Base-by-base conservation (phyloP, 2,113 vertebrate genomes). In the Nannospalax galili region DNA sequence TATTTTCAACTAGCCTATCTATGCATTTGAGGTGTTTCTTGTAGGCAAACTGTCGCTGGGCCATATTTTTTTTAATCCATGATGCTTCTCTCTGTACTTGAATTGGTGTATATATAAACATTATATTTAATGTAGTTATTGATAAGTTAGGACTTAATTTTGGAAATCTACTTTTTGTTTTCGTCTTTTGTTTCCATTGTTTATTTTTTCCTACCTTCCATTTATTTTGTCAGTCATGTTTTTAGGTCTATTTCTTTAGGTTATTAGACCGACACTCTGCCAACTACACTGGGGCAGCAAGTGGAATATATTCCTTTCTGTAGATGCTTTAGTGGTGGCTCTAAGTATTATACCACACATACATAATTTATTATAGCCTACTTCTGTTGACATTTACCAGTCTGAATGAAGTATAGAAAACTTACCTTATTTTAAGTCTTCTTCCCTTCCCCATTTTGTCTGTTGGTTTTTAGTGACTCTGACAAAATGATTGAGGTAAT, bases 1-100 rank as follows among this genome's bases (percentile, higher is more conserved):
- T 82, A 20, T 64, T 77, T 77, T 85, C 52, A 86, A 60, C 22
- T 67, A 32, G 91, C 3, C 4, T 48, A 8, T 72, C 84, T 78
- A 75, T 81, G 67, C 74, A 45, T 75, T 86, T 86, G 78, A 94
- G 35, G 24, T 48, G 14, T 95, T 77, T 91, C 52, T 87, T 75
- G 3, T 52, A 91, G 69, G 42, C 42, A 48, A 16, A 35, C 42
- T 48, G 17, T 62, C 86, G 69, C 37, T 37, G 14, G 35, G 24
- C 64, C 42, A 65, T 88, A 22, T 65, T 80, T 70, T 85, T 69
- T 40, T n/a, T n/a, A n/a, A 67, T 75, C 45, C 26, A 75, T 26
- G 37, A 12, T 87, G 72, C 2, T 28, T 28, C 67, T 60, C 35
- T 93, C 67, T 86, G 67, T 75, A 45, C 85, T 93, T 79, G 37